phyloP scores from a whole-genome alignment of 2,797 vertebrate genomes.

The Rousettus madagascariensis region DNA sequence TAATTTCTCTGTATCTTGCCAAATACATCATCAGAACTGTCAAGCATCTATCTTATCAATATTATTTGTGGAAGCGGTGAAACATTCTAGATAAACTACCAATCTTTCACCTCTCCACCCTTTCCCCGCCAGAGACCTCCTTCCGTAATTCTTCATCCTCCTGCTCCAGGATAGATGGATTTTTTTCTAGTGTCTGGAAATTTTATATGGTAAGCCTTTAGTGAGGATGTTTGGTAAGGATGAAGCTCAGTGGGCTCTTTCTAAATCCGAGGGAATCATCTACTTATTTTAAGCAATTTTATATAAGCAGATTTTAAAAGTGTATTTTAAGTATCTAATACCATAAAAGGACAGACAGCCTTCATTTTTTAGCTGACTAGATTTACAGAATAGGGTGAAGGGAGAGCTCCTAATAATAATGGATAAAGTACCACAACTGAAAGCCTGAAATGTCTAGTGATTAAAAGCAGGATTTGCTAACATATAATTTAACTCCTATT shows the following conservation, averaged over 20 bases:
- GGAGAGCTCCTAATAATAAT: neutral
- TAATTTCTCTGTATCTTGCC: neutral
- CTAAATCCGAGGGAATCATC: neutral
- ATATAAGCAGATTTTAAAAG: neutral
- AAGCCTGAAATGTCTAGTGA: neutral
- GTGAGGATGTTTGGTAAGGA: neutral
- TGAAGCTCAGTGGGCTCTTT: neutral
- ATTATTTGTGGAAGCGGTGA: neutral
- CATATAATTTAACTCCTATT: neutral
- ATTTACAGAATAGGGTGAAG: neutral
- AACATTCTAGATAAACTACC: neutral
- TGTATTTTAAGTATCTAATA: neutral
- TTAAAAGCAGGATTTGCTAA: neutral
- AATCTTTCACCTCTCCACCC: fast-evolving
- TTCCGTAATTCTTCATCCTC: neutral
- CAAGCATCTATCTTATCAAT: neutral
- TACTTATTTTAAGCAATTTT: neutral
- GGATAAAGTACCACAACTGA: neutral
- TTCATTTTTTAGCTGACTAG: neutral
- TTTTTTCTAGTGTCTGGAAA: constrained; percentile 10
- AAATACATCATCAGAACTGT: neutral
- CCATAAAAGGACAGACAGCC: neutral
- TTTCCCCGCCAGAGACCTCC: neutral
- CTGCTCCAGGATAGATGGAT: neutral
- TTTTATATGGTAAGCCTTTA: constrained; percentile 2